Percentiles rank a stretch among this genome's conserved stretches.
Conservation (phyloP, 2,797 vertebrate genomes). For the Crypturellus tataupa region DNA sequence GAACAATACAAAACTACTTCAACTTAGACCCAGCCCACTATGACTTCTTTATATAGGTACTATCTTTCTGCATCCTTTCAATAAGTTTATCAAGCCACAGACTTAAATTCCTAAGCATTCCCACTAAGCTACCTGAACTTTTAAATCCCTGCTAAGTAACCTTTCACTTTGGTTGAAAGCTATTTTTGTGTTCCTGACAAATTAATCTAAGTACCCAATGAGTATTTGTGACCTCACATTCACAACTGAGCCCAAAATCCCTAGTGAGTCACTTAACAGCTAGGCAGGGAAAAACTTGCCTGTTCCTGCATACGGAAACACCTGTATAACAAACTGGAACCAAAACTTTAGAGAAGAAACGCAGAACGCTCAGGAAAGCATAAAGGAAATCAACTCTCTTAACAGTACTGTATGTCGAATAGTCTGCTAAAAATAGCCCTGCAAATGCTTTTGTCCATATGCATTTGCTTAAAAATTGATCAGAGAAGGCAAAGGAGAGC, state of each 20-base stretch:
- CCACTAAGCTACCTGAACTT: neutral
- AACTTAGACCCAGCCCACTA: neutral
- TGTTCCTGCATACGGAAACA: neutral
- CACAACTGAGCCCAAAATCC: slow-evolving; percentile 1
- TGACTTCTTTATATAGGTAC: neutral
- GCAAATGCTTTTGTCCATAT: neutral
- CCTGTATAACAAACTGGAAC: fast-evolving
- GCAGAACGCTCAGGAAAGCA: neutral
- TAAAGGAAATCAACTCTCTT: neutral
- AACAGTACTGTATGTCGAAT: neutral
- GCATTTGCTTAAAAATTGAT: slow-evolving; percentile 10
- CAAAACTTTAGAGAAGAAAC: neutral
- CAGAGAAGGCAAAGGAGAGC: neutral
- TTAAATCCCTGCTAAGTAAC: neutral
- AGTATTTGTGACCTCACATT: slow-evolving; percentile 10
- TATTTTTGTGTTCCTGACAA: slow-evolving; percentile 31
- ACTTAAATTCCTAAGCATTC: neutral
- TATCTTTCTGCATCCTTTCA: neutral
- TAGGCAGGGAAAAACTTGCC: neutral
- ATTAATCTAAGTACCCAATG: neutral
- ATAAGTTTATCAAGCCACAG: neutral
- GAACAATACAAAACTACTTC: neutral
- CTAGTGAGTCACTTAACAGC: neutral
- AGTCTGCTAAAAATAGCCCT: neutral
- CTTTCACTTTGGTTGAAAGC: neutral